Evolutionary conservation across 2,888 invertebrate species (phyloP), one percentile per base, ranked within the genome.

Genomic region (Cheilosia variabilis): DNA sequence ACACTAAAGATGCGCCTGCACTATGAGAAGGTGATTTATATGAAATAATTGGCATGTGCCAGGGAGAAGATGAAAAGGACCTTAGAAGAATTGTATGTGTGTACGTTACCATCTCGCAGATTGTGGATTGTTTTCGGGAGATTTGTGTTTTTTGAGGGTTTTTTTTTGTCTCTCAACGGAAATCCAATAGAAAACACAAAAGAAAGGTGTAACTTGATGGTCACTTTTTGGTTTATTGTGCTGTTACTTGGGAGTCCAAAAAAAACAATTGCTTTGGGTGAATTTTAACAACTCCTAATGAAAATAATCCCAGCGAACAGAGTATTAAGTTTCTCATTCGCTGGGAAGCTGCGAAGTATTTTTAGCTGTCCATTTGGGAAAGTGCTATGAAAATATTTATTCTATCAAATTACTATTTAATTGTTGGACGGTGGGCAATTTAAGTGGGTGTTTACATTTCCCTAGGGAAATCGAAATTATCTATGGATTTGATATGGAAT

Each of bases 111-210:
- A 89, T 89, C 89, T 88, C 87, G 87, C 88, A 89, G 90, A 89
- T 90, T 89, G 89, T 88, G 90, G 89, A 89, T 89, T 90, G 89
- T 89, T 88, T 87, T 87, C 75, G 73, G 68, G 37, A 69, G 65
- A 84, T 79, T 84, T 79, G 57, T 65, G 81, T 65, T 43, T 47
- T 47, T 55, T 68, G 15, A 22, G 9, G 9, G 10, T 24, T 52
- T 24, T 24, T 52, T 52, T 55, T 7, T 34, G 22, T 15, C 41
- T 66, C 37, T 41, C 47, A 53, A 31, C 0, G 43, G 9, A 55
- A 17, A 17, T 50, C 47, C 66, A 37, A 76, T 45, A 77, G 37
- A 37, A 13, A 37, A 37, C 13, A 13, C 13, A 66, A 76, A 71
- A 66, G 57, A 78, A 84, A 88, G 84, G 82, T 71, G 73, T 55